Evolutionary conservation across 1,140 invertebrate genomes (phyloP), one percentile per base, ranked within the genome.

Genomic region (Zaprionus camerounensis): DNA sequence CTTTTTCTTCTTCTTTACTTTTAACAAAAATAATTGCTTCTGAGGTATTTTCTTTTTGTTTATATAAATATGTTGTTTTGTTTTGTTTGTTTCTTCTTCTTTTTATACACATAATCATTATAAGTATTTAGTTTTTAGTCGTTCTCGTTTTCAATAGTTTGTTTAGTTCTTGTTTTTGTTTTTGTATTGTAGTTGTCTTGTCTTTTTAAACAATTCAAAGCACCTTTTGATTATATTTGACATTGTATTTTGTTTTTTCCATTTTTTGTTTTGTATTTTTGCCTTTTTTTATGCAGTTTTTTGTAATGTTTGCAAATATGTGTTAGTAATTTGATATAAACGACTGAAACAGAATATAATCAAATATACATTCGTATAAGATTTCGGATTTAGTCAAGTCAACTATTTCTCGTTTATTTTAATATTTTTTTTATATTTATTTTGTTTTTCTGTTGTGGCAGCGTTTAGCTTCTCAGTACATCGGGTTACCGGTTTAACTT

Each of bases 21-120:
- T 76, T 90, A 91, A 91, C 84, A 91, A 91, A 91, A 91, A 91
- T 91, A 91, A 91, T 91, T 91, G 90, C 85, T 91, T 91, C 61
- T 91, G 90, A 91, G 90, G 90, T 91, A 91, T 91, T 91, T 91
- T 66, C 71, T 91, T 76, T 91, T 87, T 81, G 79, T 83, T 91
- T 91, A 80, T 88, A 90, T 90, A 83, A 90, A 90, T 83, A 81
- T 90, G 72, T 82, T 78, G 78, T 56, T 53, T 26, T 55, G 44
- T 91, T 91, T 91, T 64, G 57, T 85, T 71, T 68, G 90, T 86
- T 72, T 70, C 78, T 82, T 80, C 63, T 87, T 90, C 20, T 76
- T 64, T 80, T 83, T 88, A 81, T 86, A 86, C 74, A 83, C 72
- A 79, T 85, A 83, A 83, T 71, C 76, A 68, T 82, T 82, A 81